These are phyloP conservation scores for Drosophila hydei DNA, from an alignment of 1,140 invertebrate genomes.

Conservation along the genomic window DNA sequence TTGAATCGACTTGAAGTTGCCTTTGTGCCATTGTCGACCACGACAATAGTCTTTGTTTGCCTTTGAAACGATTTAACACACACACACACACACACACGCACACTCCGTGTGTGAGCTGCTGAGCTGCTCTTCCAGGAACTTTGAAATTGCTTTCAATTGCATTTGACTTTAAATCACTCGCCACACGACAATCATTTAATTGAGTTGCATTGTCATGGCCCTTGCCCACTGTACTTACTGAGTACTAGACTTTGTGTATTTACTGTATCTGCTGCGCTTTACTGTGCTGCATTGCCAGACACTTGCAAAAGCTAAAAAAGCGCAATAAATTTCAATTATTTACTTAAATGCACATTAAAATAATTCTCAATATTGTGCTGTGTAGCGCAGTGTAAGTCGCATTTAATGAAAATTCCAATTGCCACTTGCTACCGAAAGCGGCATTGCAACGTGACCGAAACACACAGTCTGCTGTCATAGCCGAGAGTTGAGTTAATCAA, in stretches of 20 bases:
- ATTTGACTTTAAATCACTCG: conserved; percentile 52
- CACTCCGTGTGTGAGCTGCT: no score
- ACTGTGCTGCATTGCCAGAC: conserved; percentile 1
- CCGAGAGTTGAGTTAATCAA: no score
- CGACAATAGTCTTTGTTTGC: conserved; percentile 24
- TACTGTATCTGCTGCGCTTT: conserved; percentile 9
- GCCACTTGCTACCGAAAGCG: conserved; percentile 22
- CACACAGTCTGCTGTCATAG: no score
- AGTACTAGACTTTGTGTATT: neutral
- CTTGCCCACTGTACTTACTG: conserved; percentile 11
- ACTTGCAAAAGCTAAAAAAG: conserved; percentile 22
- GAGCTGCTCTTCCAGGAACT: conserved; percentile 21
- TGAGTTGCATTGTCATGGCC: conserved; percentile 46
- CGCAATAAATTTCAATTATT: conserved; percentile 77
- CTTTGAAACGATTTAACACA: conserved; percentile 27
- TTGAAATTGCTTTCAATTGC: conserved; percentile 48
- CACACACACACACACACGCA: neutral
- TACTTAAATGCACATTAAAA: conserved; percentile 69
- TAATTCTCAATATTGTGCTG: conserved; percentile 37
- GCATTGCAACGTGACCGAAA: neutral
- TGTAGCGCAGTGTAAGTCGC: conserved; percentile 31
- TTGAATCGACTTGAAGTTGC: conserved; percentile 12
- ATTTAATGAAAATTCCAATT: conserved; percentile 29
- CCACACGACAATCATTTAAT: conserved; percentile 56
- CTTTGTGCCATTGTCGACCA: conserved; percentile 13